Base-by-base conservation (phyloP, 2,113 vertebrate genomes). In the Cynoglossus semilaevis region DNA sequence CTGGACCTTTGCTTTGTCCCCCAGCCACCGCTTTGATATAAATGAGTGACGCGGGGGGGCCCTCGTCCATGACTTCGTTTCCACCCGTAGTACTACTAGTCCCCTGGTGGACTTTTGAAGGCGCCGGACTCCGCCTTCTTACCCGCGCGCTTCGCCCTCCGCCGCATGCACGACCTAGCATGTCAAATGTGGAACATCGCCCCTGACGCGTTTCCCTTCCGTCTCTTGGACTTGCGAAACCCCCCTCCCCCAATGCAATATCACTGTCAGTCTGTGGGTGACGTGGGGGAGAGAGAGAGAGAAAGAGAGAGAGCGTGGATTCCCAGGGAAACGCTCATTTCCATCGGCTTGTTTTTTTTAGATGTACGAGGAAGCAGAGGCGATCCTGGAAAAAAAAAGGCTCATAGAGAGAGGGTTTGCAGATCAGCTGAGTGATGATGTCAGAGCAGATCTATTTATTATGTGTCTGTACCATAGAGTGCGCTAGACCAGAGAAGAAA, bases 381-480 rank as follows among this genome's bases (percentile, higher is more conserved):
- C n/a, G n/a, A 85, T 88, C 86, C 87, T 89, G 87, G 86, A 88
- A 89, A 70, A 88, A 72, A 87, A 85, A 85, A 81, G 85, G 83
- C 84, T 88, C 81, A 42, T 84, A 84, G 84, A 87, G 80, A 87
- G 81, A 80, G 85, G 83, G 86, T 85, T 85, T 53, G 81, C 85
- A 87, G 82, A 80, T 87, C 84, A 77, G 74, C 93, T 94, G 92
- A 95, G 93, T 87, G 90, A n/a, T n/a, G n/a, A 93, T 89, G 88
- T 92, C 89, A 91, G 91, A 93, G 88, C 87, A 83, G 94, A 92
- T 95, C 94, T 89, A 87, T 96, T 94, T 95, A 98, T 95, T 95
- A 90, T 94, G n/a, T n/a, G 95, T 93, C 92, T 96, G 94, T 96
- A 96, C 93, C 91, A 95, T 97, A 96, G 84, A 86, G 81, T 85